Conservation (phyloP, 2,113 vertebrate genomes). For the Tragelaphus scriptus region DNA sequence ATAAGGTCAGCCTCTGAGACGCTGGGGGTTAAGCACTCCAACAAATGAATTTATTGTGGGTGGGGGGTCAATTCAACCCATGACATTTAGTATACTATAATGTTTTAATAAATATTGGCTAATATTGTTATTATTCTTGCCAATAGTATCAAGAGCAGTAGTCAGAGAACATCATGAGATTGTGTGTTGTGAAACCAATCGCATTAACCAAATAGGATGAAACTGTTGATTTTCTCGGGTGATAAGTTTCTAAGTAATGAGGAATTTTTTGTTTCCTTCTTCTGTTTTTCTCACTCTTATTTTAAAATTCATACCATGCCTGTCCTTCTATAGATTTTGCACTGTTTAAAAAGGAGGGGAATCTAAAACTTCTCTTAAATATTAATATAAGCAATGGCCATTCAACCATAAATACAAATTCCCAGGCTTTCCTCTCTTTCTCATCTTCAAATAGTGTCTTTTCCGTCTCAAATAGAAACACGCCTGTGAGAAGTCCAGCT, state of each 20-base stretch:
- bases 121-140: background rate
- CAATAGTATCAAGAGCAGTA: background rate
- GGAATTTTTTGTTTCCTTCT: background rate
- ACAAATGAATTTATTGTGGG: background rate
- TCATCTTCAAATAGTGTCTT: background rate
- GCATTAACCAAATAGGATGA: background rate
- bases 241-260: background rate
- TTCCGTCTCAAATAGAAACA: background rate
- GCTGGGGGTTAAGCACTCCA: background rate
- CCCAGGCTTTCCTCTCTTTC: background rate
- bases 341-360: background rate
- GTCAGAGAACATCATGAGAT: accelerated
- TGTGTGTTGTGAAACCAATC: background rate
- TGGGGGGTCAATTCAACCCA: background rate
- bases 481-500: background rate
- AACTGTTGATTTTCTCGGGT: background rate
- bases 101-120: background rate
- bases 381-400: background rate
- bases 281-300: background rate
- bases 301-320: background rate
- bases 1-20: background rate
- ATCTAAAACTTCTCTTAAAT: background rate
- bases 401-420: background rate
- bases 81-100: background rate
- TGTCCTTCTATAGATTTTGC: background rate